Percentiles rank a stretch among this genome's conserved stretches.
Evolutionary conservation across 1,140 invertebrate genomes (phyloP).

Genomic region (Polypedilum vanderplanki): DNA sequence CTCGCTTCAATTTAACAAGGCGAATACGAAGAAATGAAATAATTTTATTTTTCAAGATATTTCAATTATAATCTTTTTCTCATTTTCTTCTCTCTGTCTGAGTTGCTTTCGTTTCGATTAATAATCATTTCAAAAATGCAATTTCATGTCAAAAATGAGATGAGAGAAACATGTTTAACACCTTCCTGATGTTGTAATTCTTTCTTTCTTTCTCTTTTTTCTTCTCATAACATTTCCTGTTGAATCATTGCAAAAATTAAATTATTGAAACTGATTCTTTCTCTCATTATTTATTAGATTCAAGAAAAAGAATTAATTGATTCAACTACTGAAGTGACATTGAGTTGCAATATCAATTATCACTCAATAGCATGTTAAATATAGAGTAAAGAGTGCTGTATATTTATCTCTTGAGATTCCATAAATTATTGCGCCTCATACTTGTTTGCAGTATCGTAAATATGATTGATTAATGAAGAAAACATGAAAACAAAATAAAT

Average conservation of each 20-base stretch:
- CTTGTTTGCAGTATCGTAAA: conserved; percentile 5
- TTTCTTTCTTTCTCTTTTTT: too few species aligned
- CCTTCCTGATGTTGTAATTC: conserved; percentile 11
- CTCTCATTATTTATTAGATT: too few species aligned
- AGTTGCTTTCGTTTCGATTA: background rate
- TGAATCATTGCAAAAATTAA: background rate
- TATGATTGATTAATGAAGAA: conserved; percentile 14
- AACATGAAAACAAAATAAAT: conserved; percentile 7
- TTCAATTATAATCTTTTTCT: background rate
- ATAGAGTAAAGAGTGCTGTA: background rate
- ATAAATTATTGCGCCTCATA: background rate
- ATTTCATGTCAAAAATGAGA: conserved; percentile 13
- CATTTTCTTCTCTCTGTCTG: too few species aligned
- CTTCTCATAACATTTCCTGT: conserved; percentile 8
- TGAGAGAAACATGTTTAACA: conserved; percentile 18
- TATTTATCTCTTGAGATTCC: conserved; percentile 5
- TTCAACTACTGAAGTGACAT: background rate
- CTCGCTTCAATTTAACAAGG: background rate
- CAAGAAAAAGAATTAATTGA: too few species aligned
- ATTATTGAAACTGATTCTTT: too few species aligned
- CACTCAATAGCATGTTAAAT: background rate
- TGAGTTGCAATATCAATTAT: conserved; percentile 5
- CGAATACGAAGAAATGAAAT: background rate
- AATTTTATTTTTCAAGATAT: background rate
- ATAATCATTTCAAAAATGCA: conserved; percentile 19